Evolutionary conservation across 2,797 vertebrate genomes (phyloP), one percentile per base, ranked within the genome.

Genomic region (Rhinatrema bivittatum): DNA sequence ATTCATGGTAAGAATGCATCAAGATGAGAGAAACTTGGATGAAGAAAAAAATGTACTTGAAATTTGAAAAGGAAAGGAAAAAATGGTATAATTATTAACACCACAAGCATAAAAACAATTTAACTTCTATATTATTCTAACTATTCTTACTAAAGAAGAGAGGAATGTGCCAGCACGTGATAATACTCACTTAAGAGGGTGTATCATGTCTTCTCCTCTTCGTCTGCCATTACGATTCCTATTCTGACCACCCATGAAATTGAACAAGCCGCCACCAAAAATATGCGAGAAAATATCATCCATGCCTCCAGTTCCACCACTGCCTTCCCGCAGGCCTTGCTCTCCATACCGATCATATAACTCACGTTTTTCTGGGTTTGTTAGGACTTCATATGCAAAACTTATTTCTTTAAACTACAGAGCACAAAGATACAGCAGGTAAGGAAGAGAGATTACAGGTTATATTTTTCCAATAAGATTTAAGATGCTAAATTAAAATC

Each of bases 261-360:
- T 87, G 28, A 99, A 99, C 24, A 99, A 87, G 17, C 93, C 91
- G 9, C 96, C 91, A 3, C 94, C 94, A 58, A 99, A 99, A 67
- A 99, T 99, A 65, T 99, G 96, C 47, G 96, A 99, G 75, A 99
- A 99, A 67, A 99, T 98, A 52, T 99, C 94, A 25, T 99, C 96
- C 94, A 99, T 98, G 41, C 91, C 92, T 2, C 89, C 81, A 16
- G 94, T 83, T 29, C 94, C 93, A 2, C 91, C 86, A 1, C 96
- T 91, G 9, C 94, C 95, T 89, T 99, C 96, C 60, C 95, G 90
- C 48, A 99, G 81, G 4, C 94, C 96, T 60, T 99, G 92, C 16
- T 99, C 96, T 41, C 96, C 96, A 70, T 94, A 98, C 35, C 96
- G 81, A 66, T 99, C 94, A 10, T 99, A 99, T 2, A 98, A 72